phyloP scores from a whole-genome alignment of 2,888 invertebrate species.

The Machimus rusticus region DNA sequence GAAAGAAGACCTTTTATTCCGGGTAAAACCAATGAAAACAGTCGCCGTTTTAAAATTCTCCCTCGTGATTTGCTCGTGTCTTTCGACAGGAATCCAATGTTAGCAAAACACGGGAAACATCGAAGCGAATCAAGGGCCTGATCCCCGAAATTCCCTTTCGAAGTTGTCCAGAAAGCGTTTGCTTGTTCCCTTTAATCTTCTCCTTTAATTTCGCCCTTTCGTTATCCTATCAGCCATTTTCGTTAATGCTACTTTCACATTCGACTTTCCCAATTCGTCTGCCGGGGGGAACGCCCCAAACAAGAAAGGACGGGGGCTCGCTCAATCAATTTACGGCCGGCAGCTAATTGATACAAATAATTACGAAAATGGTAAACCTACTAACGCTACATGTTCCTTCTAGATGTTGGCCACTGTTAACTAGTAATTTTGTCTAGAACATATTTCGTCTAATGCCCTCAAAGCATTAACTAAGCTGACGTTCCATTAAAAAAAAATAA shows the following conservation, averaged over 20 bases:
- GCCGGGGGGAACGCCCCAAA: background rate
- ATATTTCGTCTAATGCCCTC: background rate
- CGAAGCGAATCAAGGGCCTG: background rate
- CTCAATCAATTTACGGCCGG: background rate
- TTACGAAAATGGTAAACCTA: background rate
- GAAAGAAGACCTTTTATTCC: background rate
- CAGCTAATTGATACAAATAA: background rate
- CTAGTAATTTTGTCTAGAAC: background rate
- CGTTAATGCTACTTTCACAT: background rate
- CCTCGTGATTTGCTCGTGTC: background rate
- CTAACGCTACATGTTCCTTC: background rate
- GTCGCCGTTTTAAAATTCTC: slow-evolving; percentile 11
- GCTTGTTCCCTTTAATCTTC: slow-evolving; percentile 6
- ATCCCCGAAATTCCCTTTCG: background rate
- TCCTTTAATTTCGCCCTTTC: background rate
- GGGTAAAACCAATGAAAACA: background rate
- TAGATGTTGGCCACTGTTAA: background rate
- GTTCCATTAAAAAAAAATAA: too few relatives aligned
- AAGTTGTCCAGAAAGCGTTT: slow-evolving; percentile 1
- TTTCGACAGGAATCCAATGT: background rate
- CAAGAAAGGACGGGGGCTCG: background rate
- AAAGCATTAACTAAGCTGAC: too few relatives aligned
- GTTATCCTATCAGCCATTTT: background rate
- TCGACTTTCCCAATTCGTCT: background rate
- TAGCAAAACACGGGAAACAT: slow-evolving; percentile 15